phyloP scores from a whole-genome alignment of 2,888 invertebrate genomes.

The Drosophila gaucha region DNA sequence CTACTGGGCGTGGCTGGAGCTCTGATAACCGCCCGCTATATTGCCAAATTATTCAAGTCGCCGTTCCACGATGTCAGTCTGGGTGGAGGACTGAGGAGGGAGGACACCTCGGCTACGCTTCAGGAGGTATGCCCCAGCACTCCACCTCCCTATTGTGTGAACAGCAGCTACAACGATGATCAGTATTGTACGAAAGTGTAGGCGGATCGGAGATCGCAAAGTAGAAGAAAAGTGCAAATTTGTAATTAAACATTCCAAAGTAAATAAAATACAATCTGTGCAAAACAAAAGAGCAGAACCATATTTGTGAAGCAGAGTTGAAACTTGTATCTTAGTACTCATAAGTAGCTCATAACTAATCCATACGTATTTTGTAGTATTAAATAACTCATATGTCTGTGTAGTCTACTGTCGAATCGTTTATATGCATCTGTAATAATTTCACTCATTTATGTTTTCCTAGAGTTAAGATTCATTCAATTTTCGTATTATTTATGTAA shows the following conservation, averaged over 20 bases:
- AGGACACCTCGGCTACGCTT: constrained; percentile 75
- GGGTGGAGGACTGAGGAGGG: constrained; percentile 40
- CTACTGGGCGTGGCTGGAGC: constrained; percentile 69
- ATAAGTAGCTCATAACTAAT: background rate
- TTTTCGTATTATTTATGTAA: no score
- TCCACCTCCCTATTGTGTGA: constrained; percentile 74
- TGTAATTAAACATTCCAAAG: constrained; percentile 57
- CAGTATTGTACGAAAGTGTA: constrained; percentile 81
- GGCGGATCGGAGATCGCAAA: background rate
- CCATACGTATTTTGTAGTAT: constrained; percentile 10
- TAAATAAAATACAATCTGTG: constrained; percentile 15
- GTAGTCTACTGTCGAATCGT: constrained; percentile 11
- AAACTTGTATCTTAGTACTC: background rate
- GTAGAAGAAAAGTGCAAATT: constrained; percentile 15
- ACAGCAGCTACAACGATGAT: constrained; percentile 56
- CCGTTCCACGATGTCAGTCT: constrained; percentile 16
- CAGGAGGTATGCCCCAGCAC: constrained; percentile 73
- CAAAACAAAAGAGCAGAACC: no score
- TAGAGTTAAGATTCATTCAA: constrained; percentile 7
- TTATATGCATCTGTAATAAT: constrained; percentile 47
- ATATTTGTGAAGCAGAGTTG: constrained; percentile 10
- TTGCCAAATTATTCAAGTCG: constrained; percentile 59
- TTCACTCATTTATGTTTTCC: constrained; percentile 22
- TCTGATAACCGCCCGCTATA: constrained; percentile 68
- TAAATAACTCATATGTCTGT: constrained; percentile 11